Evolutionary conservation across 2,113 vertebrate genomes (phyloP).

Genomic region (Gallinago paraguaiae): DNA sequence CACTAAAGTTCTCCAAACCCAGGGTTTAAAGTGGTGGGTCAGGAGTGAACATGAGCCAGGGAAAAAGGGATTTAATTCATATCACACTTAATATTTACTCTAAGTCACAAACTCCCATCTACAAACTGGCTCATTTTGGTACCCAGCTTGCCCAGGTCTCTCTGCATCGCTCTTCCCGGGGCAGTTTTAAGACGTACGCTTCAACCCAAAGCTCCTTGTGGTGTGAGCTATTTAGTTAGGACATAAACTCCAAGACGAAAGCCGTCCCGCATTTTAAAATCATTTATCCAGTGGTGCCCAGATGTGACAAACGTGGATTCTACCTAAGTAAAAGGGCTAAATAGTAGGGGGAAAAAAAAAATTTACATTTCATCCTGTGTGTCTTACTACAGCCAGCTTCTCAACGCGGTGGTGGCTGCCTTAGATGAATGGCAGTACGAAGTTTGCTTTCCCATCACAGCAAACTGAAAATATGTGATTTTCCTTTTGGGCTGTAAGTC

Average conservation of each 20-base stretch:
- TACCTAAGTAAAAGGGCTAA: neutral
- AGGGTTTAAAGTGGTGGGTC: neutral
- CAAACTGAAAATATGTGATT: neutral
- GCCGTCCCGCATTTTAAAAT: neutral
- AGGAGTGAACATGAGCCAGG: neutral
- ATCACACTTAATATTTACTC: neutral
- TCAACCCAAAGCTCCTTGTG: neutral
- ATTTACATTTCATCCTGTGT: accelerated
- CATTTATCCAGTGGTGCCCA: neutral
- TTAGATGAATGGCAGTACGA: neutral
- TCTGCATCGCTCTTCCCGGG: neutral
- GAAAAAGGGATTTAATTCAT: neutral
- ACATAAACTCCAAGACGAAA: neutral
- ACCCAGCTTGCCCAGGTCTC: neutral
- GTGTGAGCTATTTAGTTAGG: neutral
- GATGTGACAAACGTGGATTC: neutral
- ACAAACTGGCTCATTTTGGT: neutral
- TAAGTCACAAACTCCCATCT: neutral
- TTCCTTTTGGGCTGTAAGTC: neutral
- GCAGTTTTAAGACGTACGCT: neutral
- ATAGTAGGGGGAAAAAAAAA: neutral
- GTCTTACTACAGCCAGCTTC: neutral
- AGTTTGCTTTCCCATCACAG: neutral
- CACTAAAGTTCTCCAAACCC: neutral
- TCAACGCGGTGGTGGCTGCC: neutral